Conservation (phyloP, 2,113 vertebrate genomes). For the Carassius carassius region DNA sequence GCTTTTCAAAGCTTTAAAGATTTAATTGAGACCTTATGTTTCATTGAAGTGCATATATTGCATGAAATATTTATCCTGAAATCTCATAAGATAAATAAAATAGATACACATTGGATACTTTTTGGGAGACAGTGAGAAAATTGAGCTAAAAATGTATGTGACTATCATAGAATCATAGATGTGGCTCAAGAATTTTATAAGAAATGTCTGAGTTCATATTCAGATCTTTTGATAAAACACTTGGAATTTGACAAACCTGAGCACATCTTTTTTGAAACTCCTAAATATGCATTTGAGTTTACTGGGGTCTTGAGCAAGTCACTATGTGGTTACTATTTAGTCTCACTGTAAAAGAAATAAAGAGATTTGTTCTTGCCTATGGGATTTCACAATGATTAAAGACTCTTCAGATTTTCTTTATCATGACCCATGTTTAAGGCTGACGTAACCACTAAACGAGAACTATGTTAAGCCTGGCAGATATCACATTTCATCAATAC, state of each 20-base stretch:
- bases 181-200: not conserved
- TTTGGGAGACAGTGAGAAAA: not conserved
- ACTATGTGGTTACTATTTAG: not conserved
- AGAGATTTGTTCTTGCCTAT: not conserved
- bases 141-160: not conserved
- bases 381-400: not conserved
- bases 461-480: slow-evolving; percentile 5
- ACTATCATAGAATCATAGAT: not conserved
- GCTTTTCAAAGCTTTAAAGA: not conserved
- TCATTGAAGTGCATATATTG: not conserved
- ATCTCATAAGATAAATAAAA: not conserved
- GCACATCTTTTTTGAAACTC: not conserved
- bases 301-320: not conserved
- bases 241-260: not conserved
- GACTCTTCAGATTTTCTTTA: slow-evolving; percentile 2
- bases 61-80: not conserved
- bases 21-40: not conserved
- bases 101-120: not conserved
- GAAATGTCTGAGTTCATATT: not conserved
- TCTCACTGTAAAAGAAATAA: not conserved
- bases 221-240: not conserved
- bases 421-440: slow-evolving; percentile 35
- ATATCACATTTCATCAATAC: slow-evolving; percentile 48
- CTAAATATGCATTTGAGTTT: not conserved
- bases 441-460: slow-evolving; percentile 7